These are phyloP conservation scores for Peromyscus nudipes DNA, from an alignment of 2,797 vertebrate species.

Conservation along the genomic window DNA sequence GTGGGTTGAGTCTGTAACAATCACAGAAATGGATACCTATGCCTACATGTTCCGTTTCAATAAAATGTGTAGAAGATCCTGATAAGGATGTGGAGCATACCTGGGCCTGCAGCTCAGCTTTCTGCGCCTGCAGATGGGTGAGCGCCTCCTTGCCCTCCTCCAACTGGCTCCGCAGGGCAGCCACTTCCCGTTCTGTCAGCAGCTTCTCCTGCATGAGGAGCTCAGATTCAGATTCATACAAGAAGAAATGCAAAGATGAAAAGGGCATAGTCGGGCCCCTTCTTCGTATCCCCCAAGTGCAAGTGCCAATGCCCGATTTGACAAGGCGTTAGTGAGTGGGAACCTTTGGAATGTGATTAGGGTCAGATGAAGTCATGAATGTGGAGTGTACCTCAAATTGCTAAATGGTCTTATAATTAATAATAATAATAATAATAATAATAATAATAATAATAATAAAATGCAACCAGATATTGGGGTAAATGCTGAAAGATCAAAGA, in stretches of 20 bases:
- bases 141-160: conserved; percentile 95
- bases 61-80: not conserved
- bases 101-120: conserved; percentile 93
- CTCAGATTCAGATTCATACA: conserved; percentile 33
- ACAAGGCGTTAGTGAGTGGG: not conserved
- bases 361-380: too few relatives aligned
- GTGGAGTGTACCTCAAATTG: too few relatives aligned
- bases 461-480: too few relatives aligned
- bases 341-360: not conserved
- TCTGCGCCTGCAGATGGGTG: conserved; percentile 94
- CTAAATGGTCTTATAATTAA: too few relatives aligned
- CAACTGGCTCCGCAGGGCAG: conserved; percentile 92
- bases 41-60: not conserved
- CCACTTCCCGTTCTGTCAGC: conserved; percentile 92
- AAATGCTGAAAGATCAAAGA: too few relatives aligned
- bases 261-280: not conserved
- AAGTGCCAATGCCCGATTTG: not conserved
- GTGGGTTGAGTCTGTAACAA: not conserved
- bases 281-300: not conserved
- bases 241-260: conserved; percentile 31
- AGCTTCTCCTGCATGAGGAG: conserved; percentile 91
- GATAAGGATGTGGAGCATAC: conserved; percentile 80
- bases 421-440: too few relatives aligned
- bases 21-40: not conserved
- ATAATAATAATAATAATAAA: too few relatives aligned